Evolutionary conservation across 2,113 vertebrate genomes (phyloP).

Genomic region (Monarcha castaneiventris): DNA sequence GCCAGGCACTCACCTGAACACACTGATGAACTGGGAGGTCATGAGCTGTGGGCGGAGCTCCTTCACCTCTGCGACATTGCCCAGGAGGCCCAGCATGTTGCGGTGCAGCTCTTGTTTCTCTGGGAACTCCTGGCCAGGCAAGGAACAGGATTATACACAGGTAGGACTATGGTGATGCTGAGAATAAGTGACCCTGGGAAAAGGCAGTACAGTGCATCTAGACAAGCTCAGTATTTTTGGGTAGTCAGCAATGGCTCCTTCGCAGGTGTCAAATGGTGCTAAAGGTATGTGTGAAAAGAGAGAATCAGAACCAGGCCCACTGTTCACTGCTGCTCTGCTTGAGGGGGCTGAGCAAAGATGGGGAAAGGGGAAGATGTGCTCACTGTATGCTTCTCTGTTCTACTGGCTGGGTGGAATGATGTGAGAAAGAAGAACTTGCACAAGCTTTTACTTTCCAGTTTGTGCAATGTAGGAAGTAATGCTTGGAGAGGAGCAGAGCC

Average conservation of each 20-base stretch:
- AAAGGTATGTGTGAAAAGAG: background rate
- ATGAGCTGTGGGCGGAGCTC: conserved; percentile 91
- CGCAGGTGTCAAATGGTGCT: background rate
- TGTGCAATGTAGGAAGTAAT: background rate
- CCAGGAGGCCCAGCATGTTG: conserved; percentile 95
- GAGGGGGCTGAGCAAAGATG: background rate
- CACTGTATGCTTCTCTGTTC: background rate
- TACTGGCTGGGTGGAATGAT: background rate
- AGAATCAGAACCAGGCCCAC: background rate
- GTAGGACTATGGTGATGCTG: fast-evolving
- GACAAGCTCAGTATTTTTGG: background rate
- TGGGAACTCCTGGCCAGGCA: conserved; percentile 86
- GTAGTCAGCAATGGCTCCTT: background rate
- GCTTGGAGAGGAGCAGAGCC: background rate
- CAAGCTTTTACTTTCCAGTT: background rate
- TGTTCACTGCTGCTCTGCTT: background rate
- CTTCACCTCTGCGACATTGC: conserved; percentile 94
- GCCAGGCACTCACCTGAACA: conserved; percentile 84
- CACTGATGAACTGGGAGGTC: conserved; percentile 92
- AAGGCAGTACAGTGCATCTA: fast-evolving
- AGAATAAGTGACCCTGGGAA: background rate
- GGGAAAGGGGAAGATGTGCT: background rate
- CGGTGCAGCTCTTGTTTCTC: conserved; percentile 97
- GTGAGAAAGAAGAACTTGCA: background rate
- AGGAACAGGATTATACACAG: background rate